Evolutionary conservation across 2,888 invertebrate species (phyloP), one percentile per base, ranked within the genome.

Genomic region (Fissipunctia ypsillon): DNA sequence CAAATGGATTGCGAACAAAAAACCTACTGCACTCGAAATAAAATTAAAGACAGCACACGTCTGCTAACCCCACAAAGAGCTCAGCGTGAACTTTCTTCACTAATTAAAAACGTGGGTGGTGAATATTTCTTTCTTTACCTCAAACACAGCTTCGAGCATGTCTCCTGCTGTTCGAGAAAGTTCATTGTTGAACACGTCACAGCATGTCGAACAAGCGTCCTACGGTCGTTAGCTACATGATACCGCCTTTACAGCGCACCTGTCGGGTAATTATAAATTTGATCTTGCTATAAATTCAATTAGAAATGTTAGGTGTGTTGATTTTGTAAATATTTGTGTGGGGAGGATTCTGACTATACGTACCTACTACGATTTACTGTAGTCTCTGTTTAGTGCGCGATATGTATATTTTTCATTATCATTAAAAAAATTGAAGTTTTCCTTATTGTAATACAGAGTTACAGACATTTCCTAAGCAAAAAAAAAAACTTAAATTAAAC

Each of bases 101-200:
- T 73, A 85, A 85, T 84, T 87, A 85, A 74, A 71, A 83, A 77
- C 78, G 79, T 83, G 87, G 85, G 80, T 76, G 78, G 87, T 84
- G 80, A 65, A 56, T 74, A 74, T 56, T 61, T 68, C 70, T 45
- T 67, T 43, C 60, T 69, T 70, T 59, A 52, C 31, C 57, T 43
- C 60, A 54, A 68, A 68, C 72, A 72, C 68, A 52, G 68, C 31
- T 68, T 68, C 3, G 35, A 50, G 59, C 71, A 65, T 60, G 65
- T 73, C 68, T 77, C 87, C 77, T 73, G 85, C 81, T 81, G 85
- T 74, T 83, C 31, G 59, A 74, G 72, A 76, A 69, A 73, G 69
- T 50, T 63, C 61, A 84, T 84, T 81, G 86, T 84, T 76, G 66
- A 48, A 70, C 71, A 68, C 63, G 60, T 64, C 76, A 59, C 86